Evolutionary conservation across 2,797 vertebrate genomes (phyloP).

Genomic region (Borostomias antarcticus): DNA sequence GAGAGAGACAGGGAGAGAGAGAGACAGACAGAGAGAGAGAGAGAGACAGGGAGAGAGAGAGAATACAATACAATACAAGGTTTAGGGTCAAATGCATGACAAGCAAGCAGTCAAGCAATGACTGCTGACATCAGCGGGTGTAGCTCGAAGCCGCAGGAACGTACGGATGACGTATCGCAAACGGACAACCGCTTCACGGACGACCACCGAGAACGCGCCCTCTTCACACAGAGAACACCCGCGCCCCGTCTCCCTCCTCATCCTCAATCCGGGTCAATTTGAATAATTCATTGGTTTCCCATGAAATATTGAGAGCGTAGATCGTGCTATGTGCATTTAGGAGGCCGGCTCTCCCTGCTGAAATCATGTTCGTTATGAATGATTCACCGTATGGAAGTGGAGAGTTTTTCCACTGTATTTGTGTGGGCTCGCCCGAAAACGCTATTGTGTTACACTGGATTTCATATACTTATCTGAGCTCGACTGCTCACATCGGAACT

Average conservation of each 20-base stretch:
- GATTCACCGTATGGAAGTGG: conserved; percentile 53
- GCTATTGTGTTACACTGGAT: not conserved
- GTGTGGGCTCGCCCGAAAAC: not conserved
- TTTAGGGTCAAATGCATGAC: too few species aligned
- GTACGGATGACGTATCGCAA: too few species aligned
- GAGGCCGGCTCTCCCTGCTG: conserved; percentile 52
- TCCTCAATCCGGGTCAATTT: conserved; percentile 38
- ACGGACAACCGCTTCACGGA: too few species aligned
- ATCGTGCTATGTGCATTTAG: conserved; percentile 54
- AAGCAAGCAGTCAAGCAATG: too few species aligned
- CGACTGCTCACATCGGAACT: not conserved
- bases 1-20: too few species aligned
- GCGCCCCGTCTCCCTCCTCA: conserved; percentile 43
- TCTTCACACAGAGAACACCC: not conserved
- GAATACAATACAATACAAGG: too few species aligned
- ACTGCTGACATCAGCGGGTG: too few species aligned
- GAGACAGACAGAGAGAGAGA: too few species aligned
- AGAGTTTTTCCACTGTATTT: conserved; percentile 4
- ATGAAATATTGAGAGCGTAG: conserved; percentile 69
- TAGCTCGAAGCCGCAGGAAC: too few species aligned
- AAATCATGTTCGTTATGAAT: conserved; percentile 59
- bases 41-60: too few species aligned
- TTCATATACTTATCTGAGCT: not conserved
- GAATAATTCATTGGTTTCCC: conserved; percentile 62
- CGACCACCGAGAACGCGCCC: not conserved